Evolutionary conservation across 2,888 invertebrate genomes (phyloP), one percentile per base, ranked within the genome.

Genomic region (Dysmachus trigonus): DNA sequence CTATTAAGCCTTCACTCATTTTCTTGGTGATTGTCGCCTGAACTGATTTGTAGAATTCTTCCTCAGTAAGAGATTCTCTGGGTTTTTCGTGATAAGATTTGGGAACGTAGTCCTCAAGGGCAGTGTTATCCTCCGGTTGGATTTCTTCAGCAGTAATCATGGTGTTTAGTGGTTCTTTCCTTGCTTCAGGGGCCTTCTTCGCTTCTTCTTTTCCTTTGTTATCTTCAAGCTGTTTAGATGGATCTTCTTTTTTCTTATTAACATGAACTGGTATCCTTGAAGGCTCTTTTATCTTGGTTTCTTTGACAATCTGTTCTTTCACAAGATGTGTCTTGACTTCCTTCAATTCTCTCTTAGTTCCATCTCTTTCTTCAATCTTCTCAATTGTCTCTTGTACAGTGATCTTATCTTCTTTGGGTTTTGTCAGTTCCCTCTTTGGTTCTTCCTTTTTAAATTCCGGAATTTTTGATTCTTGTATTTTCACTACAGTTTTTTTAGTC

Each of bases 11-110:
- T 88, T 90, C 91, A 89, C 91, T 91, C 90, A 92, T 90, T 89
- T 91, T 92, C 86, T 91, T 91, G 4, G 90, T 91, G 81, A 91
- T 91, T 18, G 90, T 90, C 10, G 92, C 92, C 86, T 91, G 90
- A 30, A 92, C 90, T 10, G 91, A 91, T 88, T 92, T 91, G 87
- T 91, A 91, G 88, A 92, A 91, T 86, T 91, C 91, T 7, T 91
- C 92, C 88, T 92, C 91, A 71, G 91, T 91, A n/a, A 91, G 88
- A 31, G 91, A 90, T 86, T 92, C 91, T 27, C 91, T 89, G 74
- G 90, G 90, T 86, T 87, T 88, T 38, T 90, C 90, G 35, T 89
- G 87, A 81, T 90, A 86, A 35, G 89, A 84, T 51, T 90, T 90
- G 15, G 90, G 87, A 62, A 81, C 85, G 6, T 90, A 88, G 33